phyloP scores from a whole-genome alignment of 1,140 invertebrate species.

The Cherax quadricarinatus region DNA sequence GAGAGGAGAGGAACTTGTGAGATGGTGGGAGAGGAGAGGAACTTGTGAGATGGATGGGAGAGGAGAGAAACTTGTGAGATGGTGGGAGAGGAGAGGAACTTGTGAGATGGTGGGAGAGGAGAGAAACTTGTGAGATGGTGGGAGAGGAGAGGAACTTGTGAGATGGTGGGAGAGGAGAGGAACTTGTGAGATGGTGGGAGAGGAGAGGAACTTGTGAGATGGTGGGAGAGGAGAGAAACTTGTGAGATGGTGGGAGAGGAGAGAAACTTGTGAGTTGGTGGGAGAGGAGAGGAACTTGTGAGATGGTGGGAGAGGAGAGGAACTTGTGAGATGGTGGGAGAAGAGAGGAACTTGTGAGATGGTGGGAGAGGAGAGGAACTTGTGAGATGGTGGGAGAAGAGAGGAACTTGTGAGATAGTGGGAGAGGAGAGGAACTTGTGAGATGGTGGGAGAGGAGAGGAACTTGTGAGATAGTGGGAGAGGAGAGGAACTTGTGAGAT shows the following conservation, averaged over 20 bases:
- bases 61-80: neutral
- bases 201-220: neutral
- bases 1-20: neutral
- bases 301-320: neutral
- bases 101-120: neutral
- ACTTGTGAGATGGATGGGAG: neutral
- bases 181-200: neutral
- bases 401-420: too few species aligned
- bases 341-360: too few species aligned
- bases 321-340: too few species aligned
- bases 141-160: neutral
- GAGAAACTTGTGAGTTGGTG: neutral
- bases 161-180: neutral
- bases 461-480: too few species aligned
- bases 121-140: too few species aligned
- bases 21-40: conserved; percentile 3
- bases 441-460: too few species aligned
- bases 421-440: too few species aligned
- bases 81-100: neutral
- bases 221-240: neutral
- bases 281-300: neutral
- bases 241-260: neutral
- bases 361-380: too few species aligned
- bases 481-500: too few species aligned
- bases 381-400: too few species aligned